Evolutionary conservation across 2,113 vertebrate species (phyloP).

Genomic region (Pterocles orientalis): DNA sequence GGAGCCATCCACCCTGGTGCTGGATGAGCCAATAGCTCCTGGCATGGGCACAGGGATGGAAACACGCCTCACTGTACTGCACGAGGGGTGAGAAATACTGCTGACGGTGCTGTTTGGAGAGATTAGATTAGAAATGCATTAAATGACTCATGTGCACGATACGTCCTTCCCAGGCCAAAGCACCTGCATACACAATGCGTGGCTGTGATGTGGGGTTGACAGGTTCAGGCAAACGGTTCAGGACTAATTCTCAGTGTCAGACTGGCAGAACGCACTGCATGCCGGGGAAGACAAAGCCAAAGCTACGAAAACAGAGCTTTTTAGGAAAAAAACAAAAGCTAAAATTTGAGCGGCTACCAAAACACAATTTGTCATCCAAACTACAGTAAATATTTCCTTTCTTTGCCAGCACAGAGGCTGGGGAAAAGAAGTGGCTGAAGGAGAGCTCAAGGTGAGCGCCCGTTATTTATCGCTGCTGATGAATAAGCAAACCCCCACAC

Average conservation of each 20-base stretch:
- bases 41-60: background rate
- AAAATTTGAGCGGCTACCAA: background rate
- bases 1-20: background rate
- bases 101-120: background rate
- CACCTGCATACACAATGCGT: background rate
- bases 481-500: constrained; percentile 2
- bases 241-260: background rate
- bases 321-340: constrained; percentile 1
- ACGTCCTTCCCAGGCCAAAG: background rate
- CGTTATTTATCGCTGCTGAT: constrained; percentile 1
- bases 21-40: background rate
- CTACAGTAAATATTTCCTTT: background rate
- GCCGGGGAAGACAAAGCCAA: background rate
- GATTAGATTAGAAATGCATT: background rate
- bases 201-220: background rate
- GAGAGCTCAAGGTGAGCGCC: constrained; percentile 49
- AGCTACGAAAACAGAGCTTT: background rate
- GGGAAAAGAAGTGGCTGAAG: constrained; percentile 16
- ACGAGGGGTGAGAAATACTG: background rate
- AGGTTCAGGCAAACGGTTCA: background rate
- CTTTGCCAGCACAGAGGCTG: background rate
- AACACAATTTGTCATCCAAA: background rate
- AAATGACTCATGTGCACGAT: background rate
- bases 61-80: background rate
- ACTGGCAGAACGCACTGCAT: background rate